These are phyloP conservation scores for Umimayanthus chanpuru DNA, from an alignment of 92 coral and sea anemone species.

Conservation along the genomic window DNA sequence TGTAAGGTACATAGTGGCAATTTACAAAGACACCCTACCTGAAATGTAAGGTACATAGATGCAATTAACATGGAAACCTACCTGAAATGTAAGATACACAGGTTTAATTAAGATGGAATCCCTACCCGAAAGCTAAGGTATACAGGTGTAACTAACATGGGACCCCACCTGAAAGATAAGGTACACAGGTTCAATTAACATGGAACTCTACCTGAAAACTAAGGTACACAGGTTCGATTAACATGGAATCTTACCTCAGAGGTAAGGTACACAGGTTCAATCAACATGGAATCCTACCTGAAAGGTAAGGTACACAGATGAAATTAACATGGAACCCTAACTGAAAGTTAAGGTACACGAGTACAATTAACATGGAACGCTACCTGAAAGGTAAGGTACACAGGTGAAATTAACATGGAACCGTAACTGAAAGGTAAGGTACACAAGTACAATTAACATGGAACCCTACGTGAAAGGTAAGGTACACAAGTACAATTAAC, in stretches of 20 bases:
- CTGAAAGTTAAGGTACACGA: too few species aligned
- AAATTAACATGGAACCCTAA: too few species aligned
- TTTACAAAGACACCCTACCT: too few species aligned
- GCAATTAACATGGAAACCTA: constrained; percentile 30
- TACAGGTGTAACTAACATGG: background rate
- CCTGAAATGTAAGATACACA: background rate
- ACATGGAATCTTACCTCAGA: constrained; percentile 52
- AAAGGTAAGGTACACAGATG: background rate
- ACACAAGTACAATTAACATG: constrained; percentile 33
- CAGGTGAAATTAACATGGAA: constrained; percentile 14
- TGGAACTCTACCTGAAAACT: background rate
- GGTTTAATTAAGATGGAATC: constrained; percentile 47
- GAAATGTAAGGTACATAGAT: too few species aligned
- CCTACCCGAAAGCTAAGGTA: constrained; percentile 47
- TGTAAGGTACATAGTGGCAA: too few species aligned
- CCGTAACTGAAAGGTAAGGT: background rate
- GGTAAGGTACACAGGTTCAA: constrained; percentile 17
- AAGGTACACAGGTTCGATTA: constrained; percentile 1
- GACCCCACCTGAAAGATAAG: background rate
- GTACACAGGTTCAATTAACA: background rate
- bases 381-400: too few species aligned
- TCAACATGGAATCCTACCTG: background rate
- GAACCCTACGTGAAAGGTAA: constrained; percentile 57
- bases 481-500: background rate
- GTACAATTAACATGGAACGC: too few species aligned